Evolutionary conservation across 2,888 invertebrate species (phyloP), one percentile per base, ranked within the genome.

Genomic region (Acronicta alni): DNA sequence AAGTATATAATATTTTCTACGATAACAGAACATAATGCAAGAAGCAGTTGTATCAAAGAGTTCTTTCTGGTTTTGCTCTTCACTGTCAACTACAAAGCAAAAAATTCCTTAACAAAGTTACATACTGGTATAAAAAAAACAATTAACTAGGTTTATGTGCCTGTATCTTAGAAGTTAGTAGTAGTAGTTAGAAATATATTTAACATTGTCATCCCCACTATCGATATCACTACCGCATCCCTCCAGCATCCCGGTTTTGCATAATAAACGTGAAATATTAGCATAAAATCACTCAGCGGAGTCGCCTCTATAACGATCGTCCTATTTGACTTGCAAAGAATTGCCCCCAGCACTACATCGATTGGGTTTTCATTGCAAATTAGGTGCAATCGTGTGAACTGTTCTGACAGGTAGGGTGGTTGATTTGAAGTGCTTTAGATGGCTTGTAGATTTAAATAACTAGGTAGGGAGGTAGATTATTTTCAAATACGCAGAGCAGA

Each of bases 241-340:
- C 83, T 75, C 8, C 74, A 74, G 64, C 39, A 62, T 74, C 74
- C 79, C 81, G 77, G 86, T 85, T 90, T 90, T 89, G 90, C 89
- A 92, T 91, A 91, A 91, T 91, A 91, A 91, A 88, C 88, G 85
- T 77, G 75, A 77, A 53, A 79, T 77, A 91, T 93, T 92, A 90
- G 84, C 93, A 93, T 92, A 91, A 91, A 92, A 90, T 92, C 90
- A 87, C 84, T 86, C 81, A 80, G 47, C 69, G 72, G 72, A 72
- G 77, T 73, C 78, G 80, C 74, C 79, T 67, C 83, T 84, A 35
- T 35, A 84, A 87, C 85, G 79, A 86, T 87, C 82, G 84, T 85
- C 85, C 86, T 85, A 91, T 92, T 92, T 92, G 91, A 92, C 89
- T 92, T 92, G 92, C 92, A 89, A 92, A 93, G 88, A 90, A 83